Base-by-base conservation (phyloP, 2,113 vertebrate genomes). In the Petroica traversi region DNA sequence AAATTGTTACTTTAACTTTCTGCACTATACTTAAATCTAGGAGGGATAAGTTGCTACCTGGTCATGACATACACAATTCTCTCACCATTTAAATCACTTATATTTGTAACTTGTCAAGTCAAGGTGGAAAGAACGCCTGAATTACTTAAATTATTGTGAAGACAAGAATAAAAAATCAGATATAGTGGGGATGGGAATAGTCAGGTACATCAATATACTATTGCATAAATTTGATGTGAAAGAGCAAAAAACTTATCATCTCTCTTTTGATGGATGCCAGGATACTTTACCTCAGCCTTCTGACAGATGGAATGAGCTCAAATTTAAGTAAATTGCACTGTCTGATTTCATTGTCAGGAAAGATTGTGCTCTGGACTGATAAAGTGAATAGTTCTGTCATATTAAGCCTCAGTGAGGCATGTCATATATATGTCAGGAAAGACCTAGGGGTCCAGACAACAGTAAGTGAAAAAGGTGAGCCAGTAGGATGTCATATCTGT, bases 381-480 rank as follows among this genome's bases (percentile, higher is more conserved):
- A 96, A 84, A 96, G 92, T 92, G 97, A 98, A 98, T 91, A 93
- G 54, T 93, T 92, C 97, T 97, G 98, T 98, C 98, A 98, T 92
- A 97, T 97, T 97, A 90, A 92, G 95, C 94, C 73, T 97, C 7
- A 1, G 25, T 66, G 95, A 48, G 90, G 86, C 93, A 96, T 89
- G 86, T 88, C 75, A 96, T n/a, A 71, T 93, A 88, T 38, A 91
- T 88, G 95, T 95, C 78, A 94, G 95, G 87, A 95, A 93, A 93
- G 85, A 97, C 90, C 93, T 92, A 94, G 92, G 95, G 96, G 94
- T 98, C 95, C 84, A 54, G 85, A 95, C 82, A 95, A 93, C 98
- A 98, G 97, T 97, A 98, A 97, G 97, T 97, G 98, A 98, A 98
- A 98, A 97, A 97, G 96, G 95, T 96, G 93, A 97, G 88, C 91